A percentile compares a stretch with the other conserved stretches of the same genome.
Conservation (phyloP, 2,113 vertebrate species). For the Nerophis ophidion region DNA sequence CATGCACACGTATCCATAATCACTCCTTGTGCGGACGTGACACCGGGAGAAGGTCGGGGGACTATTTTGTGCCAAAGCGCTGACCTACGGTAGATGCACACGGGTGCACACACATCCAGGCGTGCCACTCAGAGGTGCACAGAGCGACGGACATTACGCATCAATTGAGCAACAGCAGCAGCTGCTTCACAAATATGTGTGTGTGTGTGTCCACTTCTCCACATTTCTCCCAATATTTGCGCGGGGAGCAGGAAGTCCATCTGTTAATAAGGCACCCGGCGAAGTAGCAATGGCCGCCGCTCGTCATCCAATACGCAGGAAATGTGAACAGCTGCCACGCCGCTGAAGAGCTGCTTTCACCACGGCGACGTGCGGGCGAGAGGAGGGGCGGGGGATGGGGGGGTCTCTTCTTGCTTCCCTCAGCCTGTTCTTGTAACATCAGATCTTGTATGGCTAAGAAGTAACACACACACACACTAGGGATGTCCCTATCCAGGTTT, state of each 20-base stretch:
- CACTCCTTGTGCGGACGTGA: conserved; percentile 44
- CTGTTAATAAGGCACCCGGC: conserved; percentile 60
- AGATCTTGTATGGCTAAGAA: conserved; percentile 40
- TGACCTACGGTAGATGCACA: conserved; percentile 33
- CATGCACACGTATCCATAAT: conserved; percentile 42
- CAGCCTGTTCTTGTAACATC: conserved; percentile 31
- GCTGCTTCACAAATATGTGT: conserved; percentile 25
- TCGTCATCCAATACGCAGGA: conserved; percentile 65
- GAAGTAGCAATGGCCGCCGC: conserved; percentile 41
- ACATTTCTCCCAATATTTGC: conserved; percentile 59
- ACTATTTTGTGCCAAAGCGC: conserved; percentile 30
- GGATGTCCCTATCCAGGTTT: no score
- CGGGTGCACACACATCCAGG: conserved; percentile 5
- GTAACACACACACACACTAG: conserved; percentile 10
- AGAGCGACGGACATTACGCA: conserved; percentile 15
- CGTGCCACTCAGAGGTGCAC: conserved; percentile 5
- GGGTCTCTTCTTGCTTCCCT: conserved; percentile 31
- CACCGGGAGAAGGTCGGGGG: conserved; percentile 35
- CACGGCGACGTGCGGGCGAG: conserved; percentile 4
- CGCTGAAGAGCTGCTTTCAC: conserved; percentile 55
- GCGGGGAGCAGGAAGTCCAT: conserved; percentile 50
- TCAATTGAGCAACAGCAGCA: conserved; percentile 40
- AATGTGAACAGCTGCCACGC: conserved; percentile 63
- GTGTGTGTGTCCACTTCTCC: conserved; percentile 18
- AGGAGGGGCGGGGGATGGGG: not conserved